These are phyloP conservation scores for Pseudochirops cupreus DNA, from an alignment of 2,797 vertebrate species.

Conservation along the genomic window DNA sequence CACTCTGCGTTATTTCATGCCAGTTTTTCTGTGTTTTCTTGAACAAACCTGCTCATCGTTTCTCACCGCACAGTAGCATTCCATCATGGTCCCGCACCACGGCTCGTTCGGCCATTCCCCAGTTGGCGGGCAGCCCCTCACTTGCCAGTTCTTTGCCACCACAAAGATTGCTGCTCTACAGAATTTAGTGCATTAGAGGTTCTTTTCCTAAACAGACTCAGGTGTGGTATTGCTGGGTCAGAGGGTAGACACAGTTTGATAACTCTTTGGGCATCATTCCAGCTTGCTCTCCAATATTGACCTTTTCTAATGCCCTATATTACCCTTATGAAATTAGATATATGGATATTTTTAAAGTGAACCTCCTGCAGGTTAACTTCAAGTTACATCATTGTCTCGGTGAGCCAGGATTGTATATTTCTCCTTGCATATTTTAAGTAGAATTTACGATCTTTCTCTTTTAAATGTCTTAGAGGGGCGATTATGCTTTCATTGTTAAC, in stretches of 20 bases:
- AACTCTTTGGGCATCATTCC: neutral
- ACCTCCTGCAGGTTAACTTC: neutral
- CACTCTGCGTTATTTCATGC: neutral
- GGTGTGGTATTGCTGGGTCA: neutral
- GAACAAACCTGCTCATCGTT: neutral
- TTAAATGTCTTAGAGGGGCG: neutral
- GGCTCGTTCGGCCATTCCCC: no score
- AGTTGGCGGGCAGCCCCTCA: neutral
- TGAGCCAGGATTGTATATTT: neutral
- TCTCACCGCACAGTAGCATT: neutral
- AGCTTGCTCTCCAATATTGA: neutral
- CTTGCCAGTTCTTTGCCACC: neutral
- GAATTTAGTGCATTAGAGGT: accelerated
- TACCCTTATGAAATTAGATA: neutral
- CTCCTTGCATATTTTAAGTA: neutral
- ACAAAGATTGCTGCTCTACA: neutral
- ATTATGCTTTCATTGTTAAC: neutral
- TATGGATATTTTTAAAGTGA: neutral
- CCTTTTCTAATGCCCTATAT: neutral
- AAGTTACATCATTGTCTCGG: neutral
- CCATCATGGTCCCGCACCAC: no score
- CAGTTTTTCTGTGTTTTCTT: no score
- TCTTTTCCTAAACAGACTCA: neutral
- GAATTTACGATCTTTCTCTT: neutral
- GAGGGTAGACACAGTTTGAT: neutral